Conservation (phyloP, 2,113 vertebrate genomes). For the Alligator mississippiensis region DNA sequence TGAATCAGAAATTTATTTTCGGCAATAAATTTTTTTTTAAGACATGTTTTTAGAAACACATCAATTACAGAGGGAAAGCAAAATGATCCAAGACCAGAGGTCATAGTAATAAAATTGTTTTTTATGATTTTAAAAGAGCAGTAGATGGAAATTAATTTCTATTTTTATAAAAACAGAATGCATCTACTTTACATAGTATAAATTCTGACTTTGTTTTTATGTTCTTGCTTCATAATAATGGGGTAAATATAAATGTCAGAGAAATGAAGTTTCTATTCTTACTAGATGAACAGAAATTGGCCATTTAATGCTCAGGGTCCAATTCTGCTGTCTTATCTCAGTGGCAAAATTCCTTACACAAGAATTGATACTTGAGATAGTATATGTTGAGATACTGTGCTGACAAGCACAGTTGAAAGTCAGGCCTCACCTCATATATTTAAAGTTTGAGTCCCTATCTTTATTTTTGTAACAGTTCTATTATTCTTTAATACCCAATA, state of each 20-base stretch:
- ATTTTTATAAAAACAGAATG: background rate
- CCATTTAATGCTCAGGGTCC: background rate
- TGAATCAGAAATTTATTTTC: constrained; percentile 21
- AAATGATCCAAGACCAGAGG: background rate
- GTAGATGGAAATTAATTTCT: background rate
- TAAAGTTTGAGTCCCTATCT: background rate
- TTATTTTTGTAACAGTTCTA: background rate
- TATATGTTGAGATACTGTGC: background rate
- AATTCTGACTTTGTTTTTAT: background rate
- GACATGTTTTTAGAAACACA: background rate
- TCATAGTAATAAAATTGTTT: background rate
- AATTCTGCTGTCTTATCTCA: background rate
- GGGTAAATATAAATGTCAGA: background rate
- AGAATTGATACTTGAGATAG: background rate
- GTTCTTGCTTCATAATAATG: background rate
- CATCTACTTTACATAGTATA: background rate
- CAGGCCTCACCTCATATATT: background rate
- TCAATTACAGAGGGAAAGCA: constrained; percentile 20
- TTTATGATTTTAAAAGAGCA: background rate
- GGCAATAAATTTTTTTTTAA: constrained; percentile 42
- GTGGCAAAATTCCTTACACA: background rate
- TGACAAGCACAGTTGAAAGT: background rate
- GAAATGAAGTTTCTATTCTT: too few species aligned
- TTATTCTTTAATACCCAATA: background rate
- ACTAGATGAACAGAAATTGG: background rate